phyloP scores from a whole-genome alignment of 2,888 invertebrate species.

The Stomorhina lunata region DNA sequence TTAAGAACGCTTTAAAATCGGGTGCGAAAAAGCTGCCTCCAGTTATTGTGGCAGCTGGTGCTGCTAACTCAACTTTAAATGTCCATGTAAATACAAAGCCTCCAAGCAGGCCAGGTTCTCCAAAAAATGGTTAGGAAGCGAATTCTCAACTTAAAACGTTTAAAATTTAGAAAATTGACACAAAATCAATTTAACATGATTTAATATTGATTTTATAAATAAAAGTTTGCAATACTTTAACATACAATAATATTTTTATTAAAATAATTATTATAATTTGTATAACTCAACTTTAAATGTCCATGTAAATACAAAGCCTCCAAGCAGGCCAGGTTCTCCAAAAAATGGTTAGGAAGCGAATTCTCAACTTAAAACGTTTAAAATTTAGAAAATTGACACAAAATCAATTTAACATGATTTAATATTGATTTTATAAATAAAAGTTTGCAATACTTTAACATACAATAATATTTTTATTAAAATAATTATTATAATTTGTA shows the following conservation, averaged over 20 bases:
- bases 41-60: slow-evolving; percentile 6
- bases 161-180: background rate
- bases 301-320: background rate
- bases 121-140: background rate
- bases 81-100: slow-evolving; percentile 20
- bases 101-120: slow-evolving; percentile 13
- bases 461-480: no score
- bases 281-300: slow-evolving; percentile 25
- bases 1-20: background rate
- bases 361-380: background rate
- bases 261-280: no score
- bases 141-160: background rate
- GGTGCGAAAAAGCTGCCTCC: slow-evolving; percentile 15
- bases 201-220: no score
- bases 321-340: background rate
- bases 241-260: no score
- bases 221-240: no score
- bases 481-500: no score
- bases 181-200: background rate
- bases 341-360: background rate
- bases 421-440: background rate
- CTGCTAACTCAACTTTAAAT: slow-evolving; percentile 20
- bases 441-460: no score
- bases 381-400: background rate
- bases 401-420: background rate